Evolutionary conservation across 2,888 invertebrate species (phyloP).

Genomic region (Brenthis hecate): DNA sequence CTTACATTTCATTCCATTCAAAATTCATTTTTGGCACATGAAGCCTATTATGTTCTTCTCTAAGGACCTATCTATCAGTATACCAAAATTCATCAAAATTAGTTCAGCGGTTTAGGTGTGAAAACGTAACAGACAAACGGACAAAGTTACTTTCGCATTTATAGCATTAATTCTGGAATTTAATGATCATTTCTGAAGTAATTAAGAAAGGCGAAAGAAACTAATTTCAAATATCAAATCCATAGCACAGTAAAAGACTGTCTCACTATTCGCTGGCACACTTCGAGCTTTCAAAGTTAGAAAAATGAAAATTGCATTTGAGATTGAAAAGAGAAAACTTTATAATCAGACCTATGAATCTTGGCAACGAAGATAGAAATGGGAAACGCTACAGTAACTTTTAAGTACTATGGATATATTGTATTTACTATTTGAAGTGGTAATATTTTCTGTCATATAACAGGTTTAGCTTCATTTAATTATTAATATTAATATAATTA

Average conservation of each 20-base stretch:
- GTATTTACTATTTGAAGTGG: background rate
- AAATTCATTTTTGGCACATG: no score
- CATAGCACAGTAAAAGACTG: background rate
- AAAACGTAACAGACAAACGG: background rate
- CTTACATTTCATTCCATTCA: no score
- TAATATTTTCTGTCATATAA: no score
- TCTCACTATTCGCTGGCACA: conserved; percentile 5
- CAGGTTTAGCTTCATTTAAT: no score
- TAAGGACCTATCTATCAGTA: no score
- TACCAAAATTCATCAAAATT: no score
- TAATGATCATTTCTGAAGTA: background rate
- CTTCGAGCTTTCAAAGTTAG: conserved; percentile 18
- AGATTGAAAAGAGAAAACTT: conserved; percentile 19
- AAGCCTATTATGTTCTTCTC: no score
- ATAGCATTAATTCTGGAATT: background rate
- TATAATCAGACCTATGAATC: conserved; percentile 16
- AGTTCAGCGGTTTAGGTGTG: background rate
- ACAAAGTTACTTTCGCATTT: background rate
- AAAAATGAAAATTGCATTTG: conserved; percentile 20
- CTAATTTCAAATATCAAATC: background rate
- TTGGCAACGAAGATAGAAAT: conserved; percentile 10
- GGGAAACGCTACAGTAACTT: background rate
- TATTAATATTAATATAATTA: no score
- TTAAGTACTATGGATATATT: background rate
- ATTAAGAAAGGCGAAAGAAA: background rate